Percentiles rank a stretch among this genome's conserved stretches.
These are phyloP conservation scores for Scolopax mira DNA, from an alignment of 2,113 vertebrate species.

Conservation along the genomic window DNA sequence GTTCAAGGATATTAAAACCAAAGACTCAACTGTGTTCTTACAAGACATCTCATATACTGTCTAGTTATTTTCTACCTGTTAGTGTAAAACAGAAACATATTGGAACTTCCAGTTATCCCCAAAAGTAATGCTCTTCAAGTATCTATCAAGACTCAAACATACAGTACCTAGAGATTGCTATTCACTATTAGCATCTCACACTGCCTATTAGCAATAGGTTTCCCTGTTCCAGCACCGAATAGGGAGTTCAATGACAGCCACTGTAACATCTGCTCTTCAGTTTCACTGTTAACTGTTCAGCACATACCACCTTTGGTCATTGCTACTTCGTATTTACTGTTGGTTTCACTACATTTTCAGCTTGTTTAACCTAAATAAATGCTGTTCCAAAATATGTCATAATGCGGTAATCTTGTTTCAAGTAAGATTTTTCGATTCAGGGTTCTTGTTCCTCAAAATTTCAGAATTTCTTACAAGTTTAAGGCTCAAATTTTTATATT, in stretches of 20 bases:
- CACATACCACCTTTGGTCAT: not conserved
- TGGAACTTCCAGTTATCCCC: not conserved
- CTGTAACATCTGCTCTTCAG: not conserved
- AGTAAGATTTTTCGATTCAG: not conserved
- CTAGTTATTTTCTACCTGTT: not conserved
- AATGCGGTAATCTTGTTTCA: not conserved
- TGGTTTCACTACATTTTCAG: not conserved
- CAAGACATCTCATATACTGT: not conserved
- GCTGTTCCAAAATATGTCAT: not conserved
- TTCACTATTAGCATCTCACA: not conserved
- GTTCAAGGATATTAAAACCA: not conserved
- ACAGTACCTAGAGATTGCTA: not conserved
- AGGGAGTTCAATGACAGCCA: not conserved
- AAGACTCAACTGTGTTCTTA: not conserved
- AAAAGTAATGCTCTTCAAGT: not conserved
- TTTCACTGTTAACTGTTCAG: not conserved
- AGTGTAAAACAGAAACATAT: not conserved
- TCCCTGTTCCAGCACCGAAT: not conserved
- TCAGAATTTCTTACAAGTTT: not conserved
- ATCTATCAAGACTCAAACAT: not conserved
- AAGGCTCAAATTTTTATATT: not conserved
- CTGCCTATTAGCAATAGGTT: not conserved
- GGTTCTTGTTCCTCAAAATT: not conserved
- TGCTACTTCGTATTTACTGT: not conserved
- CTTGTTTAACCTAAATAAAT: not conserved